Evolutionary conservation across 2,113 vertebrate genomes (phyloP).

Genomic region (Larimichthys crocea): DNA sequence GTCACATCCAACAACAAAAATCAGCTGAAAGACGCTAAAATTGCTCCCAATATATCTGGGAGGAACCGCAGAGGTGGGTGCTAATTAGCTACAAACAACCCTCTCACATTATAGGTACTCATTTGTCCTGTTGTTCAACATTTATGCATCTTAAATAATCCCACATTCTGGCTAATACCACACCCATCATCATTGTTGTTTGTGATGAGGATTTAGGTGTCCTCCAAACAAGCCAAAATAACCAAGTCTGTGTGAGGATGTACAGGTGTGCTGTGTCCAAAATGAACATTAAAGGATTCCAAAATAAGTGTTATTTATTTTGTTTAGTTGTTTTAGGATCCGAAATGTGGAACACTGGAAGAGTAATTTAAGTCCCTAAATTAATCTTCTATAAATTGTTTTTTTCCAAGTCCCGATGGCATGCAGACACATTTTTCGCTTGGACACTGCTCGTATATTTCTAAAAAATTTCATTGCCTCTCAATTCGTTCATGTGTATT

Average conservation of each 20-base stretch:
- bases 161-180: not conserved
- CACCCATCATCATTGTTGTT: not conserved
- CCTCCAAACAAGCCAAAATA: not conserved
- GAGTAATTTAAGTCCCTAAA: not conserved
- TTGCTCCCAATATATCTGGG: not conserved
- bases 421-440: not conserved
- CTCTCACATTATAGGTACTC: not conserved
- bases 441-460: slow-evolving; percentile 17
- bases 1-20: not conserved
- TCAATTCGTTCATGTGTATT: slow-evolving; percentile 36
- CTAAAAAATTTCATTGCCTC: slow-evolving; percentile 1
- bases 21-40: not conserved
- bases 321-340: slow-evolving; percentile 4
- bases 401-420: slow-evolving; percentile 14
- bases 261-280: not conserved
- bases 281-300: not conserved
- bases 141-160: not conserved
- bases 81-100: not conserved
- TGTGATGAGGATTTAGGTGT: not conserved
- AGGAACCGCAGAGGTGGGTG: not conserved
- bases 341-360: not conserved
- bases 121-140: not conserved
- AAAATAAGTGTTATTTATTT: slow-evolving; percentile 2
- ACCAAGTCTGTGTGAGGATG: not conserved
- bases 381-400: slow-evolving; percentile 12